Evolutionary conservation across 2,888 invertebrate species (phyloP).

Genomic region (Lasioglossum vierecki): DNA sequence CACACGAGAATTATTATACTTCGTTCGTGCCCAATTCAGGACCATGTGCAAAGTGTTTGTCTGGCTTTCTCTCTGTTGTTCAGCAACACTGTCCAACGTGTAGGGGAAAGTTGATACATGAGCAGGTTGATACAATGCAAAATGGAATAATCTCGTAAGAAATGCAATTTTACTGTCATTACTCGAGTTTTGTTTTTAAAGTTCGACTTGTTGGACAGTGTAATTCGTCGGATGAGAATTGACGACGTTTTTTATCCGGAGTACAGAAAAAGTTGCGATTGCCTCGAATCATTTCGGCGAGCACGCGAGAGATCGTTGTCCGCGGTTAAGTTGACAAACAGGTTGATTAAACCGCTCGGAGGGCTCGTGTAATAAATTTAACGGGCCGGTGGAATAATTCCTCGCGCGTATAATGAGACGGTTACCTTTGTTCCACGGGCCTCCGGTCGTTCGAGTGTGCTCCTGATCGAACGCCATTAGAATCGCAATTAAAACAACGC

Average conservation of each 20-base stretch:
- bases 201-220: neutral
- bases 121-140: neutral
- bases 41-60: constrained; percentile 22
- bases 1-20: constrained; percentile 48
- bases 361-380: neutral
- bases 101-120: neutral
- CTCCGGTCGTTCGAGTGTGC: constrained; percentile 1
- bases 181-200: neutral
- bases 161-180: neutral
- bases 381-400: neutral
- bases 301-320: neutral
- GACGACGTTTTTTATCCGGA: neutral
- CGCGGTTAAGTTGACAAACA: constrained; percentile 1
- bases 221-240: neutral
- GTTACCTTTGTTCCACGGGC: constrained; percentile 8
- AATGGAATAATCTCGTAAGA: neutral
- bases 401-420: constrained; percentile 7
- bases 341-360: neutral
- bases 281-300: neutral
- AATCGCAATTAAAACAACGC: constrained; percentile 29
- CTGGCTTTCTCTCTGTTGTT: neutral
- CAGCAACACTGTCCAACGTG: neutral
- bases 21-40: constrained; percentile 49
- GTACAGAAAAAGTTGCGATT: neutral
- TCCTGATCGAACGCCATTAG: neutral